phyloP scores from a whole-genome alignment of 2,888 invertebrate genomes.

The Andrena haemorrhoa region DNA sequence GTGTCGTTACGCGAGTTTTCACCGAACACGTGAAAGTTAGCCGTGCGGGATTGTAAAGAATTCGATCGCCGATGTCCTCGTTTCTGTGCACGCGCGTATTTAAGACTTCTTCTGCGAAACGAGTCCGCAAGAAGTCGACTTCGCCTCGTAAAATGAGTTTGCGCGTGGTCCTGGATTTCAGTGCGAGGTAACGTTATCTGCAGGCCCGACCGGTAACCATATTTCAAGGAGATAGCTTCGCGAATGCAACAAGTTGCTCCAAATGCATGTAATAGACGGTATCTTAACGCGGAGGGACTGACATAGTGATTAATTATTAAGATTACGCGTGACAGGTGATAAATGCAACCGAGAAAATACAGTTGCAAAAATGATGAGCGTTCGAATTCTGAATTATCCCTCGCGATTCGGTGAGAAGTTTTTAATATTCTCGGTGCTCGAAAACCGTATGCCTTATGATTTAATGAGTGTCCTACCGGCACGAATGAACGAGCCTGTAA shows the following conservation, averaged over 20 bases:
- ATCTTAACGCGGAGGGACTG: slow-evolving; percentile 72
- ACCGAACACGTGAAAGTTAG: neutral
- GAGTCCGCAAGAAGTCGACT: neutral
- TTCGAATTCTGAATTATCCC: slow-evolving; percentile 15
- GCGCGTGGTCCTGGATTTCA: slow-evolving; percentile 43
- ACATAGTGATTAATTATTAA: slow-evolving; percentile 74
- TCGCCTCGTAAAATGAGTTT: neutral
- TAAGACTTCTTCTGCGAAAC: neutral
- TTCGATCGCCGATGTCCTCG: neutral
- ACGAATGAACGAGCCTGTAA: too few species aligned
- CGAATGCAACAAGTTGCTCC: slow-evolving; percentile 72
- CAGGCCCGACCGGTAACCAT: slow-evolving; percentile 55
- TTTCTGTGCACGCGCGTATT: neutral
- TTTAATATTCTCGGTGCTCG: neutral
- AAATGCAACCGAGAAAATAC: slow-evolving; percentile 28
- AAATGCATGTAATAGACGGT: slow-evolving; percentile 74
- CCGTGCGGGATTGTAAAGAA: neutral
- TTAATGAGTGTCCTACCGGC: too few species aligned
- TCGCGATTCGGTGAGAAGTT: neutral
- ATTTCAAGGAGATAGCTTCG: slow-evolving; percentile 76
- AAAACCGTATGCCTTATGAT: too few species aligned
- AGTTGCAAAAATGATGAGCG: slow-evolving; percentile 21
- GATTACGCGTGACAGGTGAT: slow-evolving; percentile 66
- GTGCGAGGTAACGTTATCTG: slow-evolving; percentile 55
- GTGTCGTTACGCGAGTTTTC: neutral